Percentiles rank a stretch among this genome's conserved stretches.
Evolutionary conservation across 2,113 vertebrate genomes (phyloP).

Genomic region (Piaya cayana): DNA sequence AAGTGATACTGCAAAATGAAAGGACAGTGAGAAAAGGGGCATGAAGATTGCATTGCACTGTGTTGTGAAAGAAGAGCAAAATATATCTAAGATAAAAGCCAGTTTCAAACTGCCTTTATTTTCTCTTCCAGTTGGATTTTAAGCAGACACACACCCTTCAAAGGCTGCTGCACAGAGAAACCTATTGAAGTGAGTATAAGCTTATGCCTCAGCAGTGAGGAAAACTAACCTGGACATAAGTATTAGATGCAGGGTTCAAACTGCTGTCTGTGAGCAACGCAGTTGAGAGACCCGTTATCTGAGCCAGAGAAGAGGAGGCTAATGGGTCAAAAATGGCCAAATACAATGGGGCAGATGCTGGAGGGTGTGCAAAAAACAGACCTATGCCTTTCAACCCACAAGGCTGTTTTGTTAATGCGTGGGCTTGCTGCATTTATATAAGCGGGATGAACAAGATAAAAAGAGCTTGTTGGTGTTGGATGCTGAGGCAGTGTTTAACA

Average conservation of each 20-base stretch:
- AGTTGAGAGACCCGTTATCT: background rate
- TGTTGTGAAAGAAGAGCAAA: background rate
- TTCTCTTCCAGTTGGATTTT: background rate
- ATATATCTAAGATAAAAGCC: background rate
- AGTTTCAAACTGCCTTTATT: background rate
- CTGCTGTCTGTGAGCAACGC: background rate
- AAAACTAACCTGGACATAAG: background rate
- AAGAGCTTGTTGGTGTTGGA: constrained; percentile 26
- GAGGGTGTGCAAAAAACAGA: background rate
- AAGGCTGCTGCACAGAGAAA: background rate
- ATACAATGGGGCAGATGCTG: background rate
- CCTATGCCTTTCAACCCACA: background rate
- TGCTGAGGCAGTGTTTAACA: constrained; percentile 42
- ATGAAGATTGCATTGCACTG: background rate
- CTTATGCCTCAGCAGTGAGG: background rate
- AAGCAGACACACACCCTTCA: background rate
- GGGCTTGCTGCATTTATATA: constrained; percentile 22
- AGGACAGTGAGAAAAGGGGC: constrained; percentile 20
- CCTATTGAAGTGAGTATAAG: background rate
- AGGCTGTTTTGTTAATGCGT: background rate
- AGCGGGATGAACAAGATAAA: constrained; percentile 14
- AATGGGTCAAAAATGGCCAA: background rate
- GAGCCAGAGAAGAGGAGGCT: background rate
- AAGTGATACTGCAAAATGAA: constrained; percentile 1
- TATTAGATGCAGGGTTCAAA: background rate